phyloP scores from a whole-genome alignment of 2,113 vertebrate species.

The Pandion haliaetus region DNA sequence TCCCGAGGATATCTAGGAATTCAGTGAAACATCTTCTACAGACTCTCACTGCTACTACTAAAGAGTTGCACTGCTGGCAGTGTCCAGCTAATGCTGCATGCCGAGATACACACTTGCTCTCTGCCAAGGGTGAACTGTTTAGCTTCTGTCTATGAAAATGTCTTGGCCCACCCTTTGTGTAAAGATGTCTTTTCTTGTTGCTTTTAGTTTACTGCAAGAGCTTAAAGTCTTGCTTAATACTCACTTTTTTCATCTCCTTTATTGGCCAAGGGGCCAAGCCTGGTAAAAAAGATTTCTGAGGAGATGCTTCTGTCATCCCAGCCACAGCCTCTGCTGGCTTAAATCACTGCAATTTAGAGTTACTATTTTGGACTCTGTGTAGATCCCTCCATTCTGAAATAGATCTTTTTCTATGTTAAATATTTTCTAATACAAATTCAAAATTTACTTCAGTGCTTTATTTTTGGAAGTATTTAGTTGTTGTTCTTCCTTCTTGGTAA shows the following conservation, averaged over 20 bases:
- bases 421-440: not conserved
- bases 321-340: not conserved
- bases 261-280: not conserved
- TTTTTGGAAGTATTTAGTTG: not conserved
- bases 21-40: not conserved
- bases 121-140: not conserved
- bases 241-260: not conserved
- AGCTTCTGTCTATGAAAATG: not conserved
- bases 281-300: not conserved
- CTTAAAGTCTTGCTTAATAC: not conserved
- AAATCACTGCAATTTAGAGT: not conserved
- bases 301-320: not conserved
- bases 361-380: rapidly evolving
- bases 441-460: not conserved
- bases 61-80: not conserved
- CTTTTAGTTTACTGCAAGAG: not conserved
- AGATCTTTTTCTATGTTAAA: not conserved
- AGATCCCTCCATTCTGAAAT: not conserved
- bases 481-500: not conserved
- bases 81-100: not conserved
- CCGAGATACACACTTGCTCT: not conserved
- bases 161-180: not conserved
- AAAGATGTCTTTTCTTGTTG: not conserved
- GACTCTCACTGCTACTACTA: not conserved
- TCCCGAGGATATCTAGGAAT: not conserved